Evolutionary conservation across 2,888 invertebrate genomes (phyloP).

Genomic region (Leptura quadrifasciata): DNA sequence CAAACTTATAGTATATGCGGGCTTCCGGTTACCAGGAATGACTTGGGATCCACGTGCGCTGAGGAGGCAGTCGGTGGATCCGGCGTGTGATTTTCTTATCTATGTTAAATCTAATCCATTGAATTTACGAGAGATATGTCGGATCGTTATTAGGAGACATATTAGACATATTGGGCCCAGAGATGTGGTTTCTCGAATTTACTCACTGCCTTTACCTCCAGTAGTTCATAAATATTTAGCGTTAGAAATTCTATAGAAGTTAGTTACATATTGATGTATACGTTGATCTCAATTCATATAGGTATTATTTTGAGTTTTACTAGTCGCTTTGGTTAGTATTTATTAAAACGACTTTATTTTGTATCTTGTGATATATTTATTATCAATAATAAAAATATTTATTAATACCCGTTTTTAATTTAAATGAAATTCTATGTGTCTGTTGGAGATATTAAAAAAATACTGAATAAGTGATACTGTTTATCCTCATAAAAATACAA

Average conservation of each 20-base stretch:
- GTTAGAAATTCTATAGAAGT: constrained; percentile 72
- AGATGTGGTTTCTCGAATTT: constrained; percentile 71
- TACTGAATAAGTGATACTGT: too few species aligned
- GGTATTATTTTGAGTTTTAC: constrained; percentile 32
- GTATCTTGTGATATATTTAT: constrained; percentile 31
- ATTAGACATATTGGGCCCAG: constrained; percentile 68
- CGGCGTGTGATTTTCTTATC: constrained; percentile 68
- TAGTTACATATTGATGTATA: constrained; percentile 18
- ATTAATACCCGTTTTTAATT: constrained; percentile 2
- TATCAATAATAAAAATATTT: constrained; percentile 16
- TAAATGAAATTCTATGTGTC: not conserved
- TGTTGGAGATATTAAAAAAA: too few species aligned
- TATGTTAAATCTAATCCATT: constrained; percentile 73
- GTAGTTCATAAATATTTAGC: constrained; percentile 77
- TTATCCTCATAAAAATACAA: too few species aligned
- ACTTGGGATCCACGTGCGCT: constrained; percentile 69
- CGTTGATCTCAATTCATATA: constrained; percentile 51
- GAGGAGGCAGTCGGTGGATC: constrained; percentile 65
- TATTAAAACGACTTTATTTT: constrained; percentile 14
- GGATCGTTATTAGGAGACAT: constrained; percentile 76
- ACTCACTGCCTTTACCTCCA: constrained; percentile 76
- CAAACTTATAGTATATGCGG: constrained; percentile 72
- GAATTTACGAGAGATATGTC: constrained; percentile 76
- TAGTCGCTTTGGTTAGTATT: constrained; percentile 30
- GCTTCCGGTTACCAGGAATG: constrained; percentile 70